Base-by-base conservation (phyloP, 2,113 vertebrate species). In the Amia ocellicauda region DNA sequence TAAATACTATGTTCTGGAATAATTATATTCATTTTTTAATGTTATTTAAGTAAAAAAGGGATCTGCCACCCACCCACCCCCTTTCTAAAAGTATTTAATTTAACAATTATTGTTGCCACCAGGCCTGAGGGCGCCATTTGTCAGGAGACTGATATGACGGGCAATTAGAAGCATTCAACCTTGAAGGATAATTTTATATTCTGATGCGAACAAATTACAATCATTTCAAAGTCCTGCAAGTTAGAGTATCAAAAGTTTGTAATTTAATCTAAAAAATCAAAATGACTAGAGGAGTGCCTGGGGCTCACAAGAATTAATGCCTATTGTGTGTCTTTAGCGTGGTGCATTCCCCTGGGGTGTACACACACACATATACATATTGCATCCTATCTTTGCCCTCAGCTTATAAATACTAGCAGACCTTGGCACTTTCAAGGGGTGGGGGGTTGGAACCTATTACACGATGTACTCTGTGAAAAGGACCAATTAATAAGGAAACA, bases 181-280 rank as follows among this genome's bases (percentile, higher is more conserved):
- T 89, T 92, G 89, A 92, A 91, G 88, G 86, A 86, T 86, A 86
- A 82, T 85, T 86, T 74, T 85, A 73, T 79, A 81, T 83, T 84
- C 65, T 77, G 76, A 87, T 78, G 54, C 72, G 81, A 88, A 91
- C 74, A 88, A 66, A 89, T 69, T 66, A 60, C 58, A 62, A 45
- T 52, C 40, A 68, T 65, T 64, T 65, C 50, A 56, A 69, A 62
- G 60, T 69, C 55, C 27, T 49, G 47, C 47, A 45, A 64, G 22
- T 49, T 59, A 24, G 54, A 63, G 58, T 47, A 62, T 53, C 40
- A 41, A 23, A 58, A 62, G 29, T 22, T 65, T n/a, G 26, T n/a
- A 54, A 52, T 24, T 60, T 26, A 45, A 54, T 49, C 19, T 31
- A 8, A 24, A 51, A 62, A 3, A 31, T 20, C 22, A 49, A 24